Conservation (phyloP, 2,113 vertebrate genomes). For the Lasiurus cinereus region DNA sequence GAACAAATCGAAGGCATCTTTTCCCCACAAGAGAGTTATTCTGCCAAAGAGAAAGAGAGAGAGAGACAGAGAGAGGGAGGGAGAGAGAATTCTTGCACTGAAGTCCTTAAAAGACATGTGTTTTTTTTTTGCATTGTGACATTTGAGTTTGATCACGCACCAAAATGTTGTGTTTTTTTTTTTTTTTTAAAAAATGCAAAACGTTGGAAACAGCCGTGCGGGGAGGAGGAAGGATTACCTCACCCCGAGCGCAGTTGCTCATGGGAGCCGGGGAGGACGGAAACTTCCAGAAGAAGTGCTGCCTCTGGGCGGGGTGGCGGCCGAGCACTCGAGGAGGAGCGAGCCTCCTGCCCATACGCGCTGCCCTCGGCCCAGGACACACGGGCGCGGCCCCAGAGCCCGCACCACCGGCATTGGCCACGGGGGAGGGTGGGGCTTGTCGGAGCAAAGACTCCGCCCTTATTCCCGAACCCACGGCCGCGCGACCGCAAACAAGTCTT, state of each 20-base stretch:
- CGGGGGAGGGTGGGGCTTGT: no score
- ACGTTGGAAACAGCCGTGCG: not conserved
- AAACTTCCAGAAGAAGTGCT: not conserved
- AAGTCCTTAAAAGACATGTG: not conserved
- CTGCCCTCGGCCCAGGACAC: no score
- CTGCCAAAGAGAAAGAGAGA: not conserved
- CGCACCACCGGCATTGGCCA: no score
- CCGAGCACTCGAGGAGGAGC: accelerated
- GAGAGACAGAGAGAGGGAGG: no score
- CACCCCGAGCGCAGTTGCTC: not conserved
- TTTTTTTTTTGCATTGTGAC: not conserved
- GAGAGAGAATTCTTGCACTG: not conserved
- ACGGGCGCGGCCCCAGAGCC: no score
- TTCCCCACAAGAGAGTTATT: no score
- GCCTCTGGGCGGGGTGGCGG: accelerated
- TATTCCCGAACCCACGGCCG: no score
- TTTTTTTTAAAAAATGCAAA: no score
- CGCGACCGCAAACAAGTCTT: no score
- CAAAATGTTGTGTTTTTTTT: not conserved
- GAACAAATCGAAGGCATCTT: not conserved
- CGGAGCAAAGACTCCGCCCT: no score
- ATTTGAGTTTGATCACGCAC: conserved; percentile 18
- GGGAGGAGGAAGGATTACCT: not conserved
- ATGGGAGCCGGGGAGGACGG: not conserved
- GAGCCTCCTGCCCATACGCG: accelerated